A percentile compares a stretch with the other conserved stretches of the same genome.
Evolutionary conservation across 2,113 vertebrate species (phyloP).

Genomic region (Scopus umbretta): DNA sequence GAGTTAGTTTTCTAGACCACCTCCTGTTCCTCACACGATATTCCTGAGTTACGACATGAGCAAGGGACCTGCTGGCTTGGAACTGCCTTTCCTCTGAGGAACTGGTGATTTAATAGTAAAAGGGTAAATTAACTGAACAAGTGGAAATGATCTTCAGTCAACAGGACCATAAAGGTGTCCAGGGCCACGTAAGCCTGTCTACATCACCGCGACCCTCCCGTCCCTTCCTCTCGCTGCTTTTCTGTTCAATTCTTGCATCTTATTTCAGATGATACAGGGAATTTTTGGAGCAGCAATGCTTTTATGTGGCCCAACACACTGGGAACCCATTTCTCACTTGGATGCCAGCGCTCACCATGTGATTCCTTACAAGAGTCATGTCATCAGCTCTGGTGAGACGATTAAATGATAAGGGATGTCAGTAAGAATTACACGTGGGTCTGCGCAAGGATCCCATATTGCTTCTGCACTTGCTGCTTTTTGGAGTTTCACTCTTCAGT

Average conservation of each 20-base stretch:
- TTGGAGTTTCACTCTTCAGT: neutral
- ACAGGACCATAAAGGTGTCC: neutral
- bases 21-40: neutral
- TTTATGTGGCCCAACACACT: neutral
- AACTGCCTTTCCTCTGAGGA: neutral
- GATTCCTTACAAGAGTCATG: neutral
- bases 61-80: neutral
- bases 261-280: neutral
- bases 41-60: neutral
- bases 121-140: neutral
- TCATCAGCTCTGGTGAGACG: neutral
- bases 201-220: rapidly evolving
- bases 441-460: neutral
- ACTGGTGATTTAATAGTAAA: neutral
- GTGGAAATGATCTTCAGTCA: neutral
- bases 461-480: neutral
- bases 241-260: neutral
- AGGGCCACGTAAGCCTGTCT: neutral
- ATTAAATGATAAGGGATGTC: neutral
- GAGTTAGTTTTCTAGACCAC: neutral
- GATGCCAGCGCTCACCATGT: rapidly evolving
- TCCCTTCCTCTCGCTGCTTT: neutral
- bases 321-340: neutral
- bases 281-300: neutral
- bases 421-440: neutral